These are phyloP conservation scores for Xanthorhoe designata DNA, from an alignment of 2,888 invertebrate species.

Conservation along the genomic window DNA sequence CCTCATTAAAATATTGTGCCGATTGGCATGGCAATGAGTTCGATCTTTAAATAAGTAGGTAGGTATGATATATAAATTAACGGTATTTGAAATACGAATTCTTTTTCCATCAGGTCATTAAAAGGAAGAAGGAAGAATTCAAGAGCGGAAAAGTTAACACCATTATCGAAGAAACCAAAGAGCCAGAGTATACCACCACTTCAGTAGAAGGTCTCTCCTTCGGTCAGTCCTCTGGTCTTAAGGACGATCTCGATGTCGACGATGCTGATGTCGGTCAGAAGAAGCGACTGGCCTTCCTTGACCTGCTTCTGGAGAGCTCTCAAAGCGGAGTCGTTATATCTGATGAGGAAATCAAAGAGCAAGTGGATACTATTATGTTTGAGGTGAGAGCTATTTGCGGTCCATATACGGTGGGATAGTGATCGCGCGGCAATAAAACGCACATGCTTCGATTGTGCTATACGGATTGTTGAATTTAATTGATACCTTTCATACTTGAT, in stretches of 20 bases:
- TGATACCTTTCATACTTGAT: background rate
- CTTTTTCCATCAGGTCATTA: constrained; percentile 81
- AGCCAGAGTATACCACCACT: constrained; percentile 62
- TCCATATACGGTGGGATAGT: constrained; percentile 15
- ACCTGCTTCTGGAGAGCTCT: constrained; percentile 92
- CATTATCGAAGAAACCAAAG: constrained; percentile 58
- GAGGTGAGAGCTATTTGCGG: constrained; percentile 83
- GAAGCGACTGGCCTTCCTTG: constrained; percentile 94
- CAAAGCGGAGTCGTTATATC: constrained; percentile 89
- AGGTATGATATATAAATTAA: no score
- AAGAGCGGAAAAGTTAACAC: constrained; percentile 86
- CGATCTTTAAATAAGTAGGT: no score
- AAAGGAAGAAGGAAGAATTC: constrained; percentile 91
- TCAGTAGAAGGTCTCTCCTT: constrained; percentile 89
- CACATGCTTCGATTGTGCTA: background rate
- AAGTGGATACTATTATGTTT: constrained; percentile 95
- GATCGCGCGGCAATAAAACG: background rate
- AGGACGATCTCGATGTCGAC: constrained; percentile 93
- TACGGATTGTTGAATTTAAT: background rate
- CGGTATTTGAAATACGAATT: background rate
- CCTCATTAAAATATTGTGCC: no score
- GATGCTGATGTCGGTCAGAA: constrained; percentile 92
- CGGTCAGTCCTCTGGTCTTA: constrained; percentile 89
- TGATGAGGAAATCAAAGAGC: constrained; percentile 92
- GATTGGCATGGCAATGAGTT: no score